Conservation (phyloP, 2,797 vertebrate genomes). For the Mormyrus proboscirostris region DNA sequence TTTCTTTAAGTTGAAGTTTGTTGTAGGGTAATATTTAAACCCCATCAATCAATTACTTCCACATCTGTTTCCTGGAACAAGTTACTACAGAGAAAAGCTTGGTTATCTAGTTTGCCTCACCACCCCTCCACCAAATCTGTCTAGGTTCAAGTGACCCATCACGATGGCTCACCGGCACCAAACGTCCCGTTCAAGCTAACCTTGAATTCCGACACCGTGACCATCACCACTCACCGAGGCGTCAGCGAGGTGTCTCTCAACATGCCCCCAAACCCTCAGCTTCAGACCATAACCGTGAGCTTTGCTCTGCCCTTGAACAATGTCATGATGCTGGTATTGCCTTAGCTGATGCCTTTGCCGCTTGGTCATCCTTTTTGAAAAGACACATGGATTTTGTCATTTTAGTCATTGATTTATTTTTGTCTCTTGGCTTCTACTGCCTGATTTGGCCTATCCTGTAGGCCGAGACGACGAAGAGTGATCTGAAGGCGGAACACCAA, state of each 20-base stretch:
- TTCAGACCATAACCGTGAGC: constrained; percentile 49
- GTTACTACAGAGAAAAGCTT: background rate
- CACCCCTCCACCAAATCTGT: background rate
- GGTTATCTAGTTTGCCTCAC: background rate
- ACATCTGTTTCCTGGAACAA: background rate
- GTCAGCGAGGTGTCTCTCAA: constrained; percentile 39
- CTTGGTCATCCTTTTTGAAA: background rate
- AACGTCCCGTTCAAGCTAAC: constrained; percentile 50
- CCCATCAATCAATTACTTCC: background rate
- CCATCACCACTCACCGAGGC: constrained; percentile 28
- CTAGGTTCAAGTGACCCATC: constrained; percentile 58
- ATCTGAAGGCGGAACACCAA: constrained; percentile 54
- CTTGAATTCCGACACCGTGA: constrained; percentile 17
- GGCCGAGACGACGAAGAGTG: constrained; percentile 47
- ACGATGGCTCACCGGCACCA: constrained; percentile 49
- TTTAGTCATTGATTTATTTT: background rate
- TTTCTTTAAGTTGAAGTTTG: background rate
- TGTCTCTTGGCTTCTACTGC: background rate
- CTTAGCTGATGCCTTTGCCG: background rate
- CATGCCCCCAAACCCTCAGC: constrained; percentile 24
- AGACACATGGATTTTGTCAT: background rate
- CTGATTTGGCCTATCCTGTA: constrained; percentile 21
- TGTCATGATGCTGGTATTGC: background rate
- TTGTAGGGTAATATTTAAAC: background rate
- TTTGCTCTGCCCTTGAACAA: background rate